phyloP scores from a whole-genome alignment of 2,888 invertebrate species.

The Caradrina clavipalpis region DNA sequence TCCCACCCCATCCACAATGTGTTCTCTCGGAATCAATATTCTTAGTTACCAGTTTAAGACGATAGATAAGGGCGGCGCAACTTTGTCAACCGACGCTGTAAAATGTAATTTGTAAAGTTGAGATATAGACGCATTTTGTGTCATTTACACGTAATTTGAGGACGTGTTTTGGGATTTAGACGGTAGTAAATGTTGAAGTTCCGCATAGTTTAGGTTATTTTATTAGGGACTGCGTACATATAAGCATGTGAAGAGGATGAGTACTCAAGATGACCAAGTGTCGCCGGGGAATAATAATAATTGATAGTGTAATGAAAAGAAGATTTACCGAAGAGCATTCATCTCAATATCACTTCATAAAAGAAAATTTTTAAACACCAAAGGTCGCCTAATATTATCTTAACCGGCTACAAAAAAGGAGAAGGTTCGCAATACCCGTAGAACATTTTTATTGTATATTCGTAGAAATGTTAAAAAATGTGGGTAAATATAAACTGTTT shows the following conservation, averaged over 20 bases:
- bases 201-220: constrained; percentile 16
- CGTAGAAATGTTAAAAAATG: not conserved
- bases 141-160: constrained; percentile 59
- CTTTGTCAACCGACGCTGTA: constrained; percentile 32
- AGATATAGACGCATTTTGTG: constrained; percentile 42
- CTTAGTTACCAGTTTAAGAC: constrained; percentile 62
- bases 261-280: not conserved
- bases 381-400: too few species aligned
- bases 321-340: too few species aligned
- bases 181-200: constrained; percentile 23
- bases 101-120: constrained; percentile 60
- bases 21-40: constrained; percentile 69
- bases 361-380: too few species aligned
- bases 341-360: not conserved
- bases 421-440: too few species aligned
- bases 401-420: too few species aligned
- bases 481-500: not conserved
- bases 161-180: constrained; percentile 43
- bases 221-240: not conserved
- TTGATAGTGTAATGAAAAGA: not conserved
- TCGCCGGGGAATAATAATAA: not conserved
- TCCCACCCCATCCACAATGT: constrained; percentile 73
- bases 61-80: constrained; percentile 45
- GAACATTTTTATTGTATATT: too few species aligned
- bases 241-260: not conserved